Conservation (phyloP, 2,888 invertebrate genomes). For the Thereva unica region DNA sequence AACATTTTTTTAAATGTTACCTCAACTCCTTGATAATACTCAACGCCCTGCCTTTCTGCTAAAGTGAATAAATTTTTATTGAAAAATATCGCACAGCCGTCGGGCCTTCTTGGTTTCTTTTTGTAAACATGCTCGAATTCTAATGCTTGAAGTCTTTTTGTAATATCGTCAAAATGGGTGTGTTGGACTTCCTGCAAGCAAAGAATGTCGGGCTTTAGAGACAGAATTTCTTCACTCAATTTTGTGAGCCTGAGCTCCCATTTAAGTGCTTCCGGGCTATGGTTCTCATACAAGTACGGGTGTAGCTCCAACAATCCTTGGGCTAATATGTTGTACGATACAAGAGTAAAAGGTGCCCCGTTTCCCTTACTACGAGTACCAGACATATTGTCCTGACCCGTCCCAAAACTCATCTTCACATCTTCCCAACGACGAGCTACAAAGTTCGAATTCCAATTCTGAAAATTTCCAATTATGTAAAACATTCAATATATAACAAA, state of each 20-base stretch:
- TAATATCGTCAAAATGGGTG: conserved; percentile 70
- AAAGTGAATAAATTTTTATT: conserved; percentile 69
- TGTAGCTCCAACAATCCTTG: conserved; percentile 79
- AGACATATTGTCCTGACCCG: neutral
- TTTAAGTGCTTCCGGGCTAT: conserved; percentile 60
- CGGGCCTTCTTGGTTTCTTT: conserved; percentile 76
- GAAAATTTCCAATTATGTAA: conserved; percentile 5
- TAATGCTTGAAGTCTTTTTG: conserved; percentile 58
- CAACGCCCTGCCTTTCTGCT: conserved; percentile 69
- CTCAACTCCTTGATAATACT: conserved; percentile 62
- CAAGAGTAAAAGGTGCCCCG: conserved; percentile 63
- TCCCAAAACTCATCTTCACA: neutral
- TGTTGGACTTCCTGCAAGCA: conserved; percentile 86
- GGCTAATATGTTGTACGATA: conserved; percentile 88
- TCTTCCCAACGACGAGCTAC: conserved; percentile 14
- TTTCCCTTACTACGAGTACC: neutral
- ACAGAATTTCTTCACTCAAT: conserved; percentile 60
- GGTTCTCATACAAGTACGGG: conserved; percentile 70
- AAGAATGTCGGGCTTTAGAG: conserved; percentile 60
- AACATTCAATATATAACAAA: neutral
- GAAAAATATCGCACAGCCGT: conserved; percentile 92
- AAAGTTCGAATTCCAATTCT: neutral
- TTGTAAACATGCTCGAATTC: conserved; percentile 76
- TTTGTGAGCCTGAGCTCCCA: conserved; percentile 71
- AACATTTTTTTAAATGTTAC: conserved; percentile 31